Evolutionary conservation across 2,888 invertebrate genomes (phyloP).

Genomic region (Acholoe squamosa): DNA sequence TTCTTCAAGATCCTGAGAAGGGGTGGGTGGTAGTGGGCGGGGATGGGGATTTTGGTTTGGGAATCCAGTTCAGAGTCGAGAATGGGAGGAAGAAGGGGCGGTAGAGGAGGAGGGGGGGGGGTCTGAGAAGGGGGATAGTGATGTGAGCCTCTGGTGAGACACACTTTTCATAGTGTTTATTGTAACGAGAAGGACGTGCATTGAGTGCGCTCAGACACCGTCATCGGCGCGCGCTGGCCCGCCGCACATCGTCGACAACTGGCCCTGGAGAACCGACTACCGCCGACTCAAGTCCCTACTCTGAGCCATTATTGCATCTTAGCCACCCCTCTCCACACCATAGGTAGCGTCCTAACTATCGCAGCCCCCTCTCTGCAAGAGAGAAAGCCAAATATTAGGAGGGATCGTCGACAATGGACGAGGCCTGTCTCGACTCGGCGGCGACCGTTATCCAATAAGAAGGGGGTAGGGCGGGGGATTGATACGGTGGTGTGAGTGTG

Average conservation of each 20-base stretch:
- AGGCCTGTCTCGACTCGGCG: background rate
- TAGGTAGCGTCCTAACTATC: slow-evolving; percentile 20
- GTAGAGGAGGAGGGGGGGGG: background rate
- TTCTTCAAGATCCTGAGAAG: background rate
- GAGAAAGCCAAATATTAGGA: slow-evolving; percentile 52
- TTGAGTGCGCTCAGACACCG: slow-evolving; percentile 12
- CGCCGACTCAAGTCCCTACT: slow-evolving; percentile 27
- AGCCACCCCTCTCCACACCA: slow-evolving; percentile 1
- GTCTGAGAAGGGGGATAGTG: background rate
- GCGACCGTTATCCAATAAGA: background rate
- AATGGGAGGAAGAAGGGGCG: background rate
- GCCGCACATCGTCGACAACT: background rate
- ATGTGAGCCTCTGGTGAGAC: background rate
- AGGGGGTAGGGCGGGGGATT: background rate
- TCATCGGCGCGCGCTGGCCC: background rate
- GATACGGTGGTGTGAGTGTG: no score
- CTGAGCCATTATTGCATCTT: slow-evolving; percentile 35
- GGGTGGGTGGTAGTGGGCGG: no score
- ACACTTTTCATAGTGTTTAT: slow-evolving; percentile 16
- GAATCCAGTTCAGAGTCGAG: background rate
- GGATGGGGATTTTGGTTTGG: background rate
- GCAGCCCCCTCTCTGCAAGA: slow-evolving; percentile 4
- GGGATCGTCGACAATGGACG: background rate
- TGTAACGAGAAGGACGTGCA: slow-evolving; percentile 17
- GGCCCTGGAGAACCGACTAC: background rate